Evolutionary conservation across 2,113 vertebrate species (phyloP).

Genomic region (Saccopteryx leptura): DNA sequence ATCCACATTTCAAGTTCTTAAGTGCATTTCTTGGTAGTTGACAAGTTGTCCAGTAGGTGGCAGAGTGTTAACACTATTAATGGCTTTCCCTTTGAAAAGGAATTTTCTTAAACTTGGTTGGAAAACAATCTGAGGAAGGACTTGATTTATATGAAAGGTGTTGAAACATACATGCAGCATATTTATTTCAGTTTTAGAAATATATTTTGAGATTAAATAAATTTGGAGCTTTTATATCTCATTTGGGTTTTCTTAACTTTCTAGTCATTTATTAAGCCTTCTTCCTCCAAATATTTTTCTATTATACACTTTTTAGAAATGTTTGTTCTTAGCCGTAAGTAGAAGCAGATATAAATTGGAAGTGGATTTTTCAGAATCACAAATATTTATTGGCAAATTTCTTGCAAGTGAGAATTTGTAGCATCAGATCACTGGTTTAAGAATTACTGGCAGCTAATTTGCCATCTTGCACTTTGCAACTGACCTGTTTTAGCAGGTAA

Average conservation of each 20-base stretch:
- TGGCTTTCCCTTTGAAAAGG: background rate
- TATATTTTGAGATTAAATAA: background rate
- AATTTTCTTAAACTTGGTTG: conserved; percentile 36
- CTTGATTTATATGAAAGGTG: background rate
- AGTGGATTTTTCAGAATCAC: background rate
- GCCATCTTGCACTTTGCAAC: background rate
- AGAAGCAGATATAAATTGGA: conserved; percentile 31
- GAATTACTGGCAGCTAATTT: no score
- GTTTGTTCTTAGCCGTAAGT: conserved; percentile 31
- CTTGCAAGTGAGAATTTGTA: background rate
- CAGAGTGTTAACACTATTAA: conserved; percentile 86
- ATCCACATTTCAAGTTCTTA: background rate
- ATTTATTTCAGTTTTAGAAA: conserved; percentile 50
- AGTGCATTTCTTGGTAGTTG: background rate
- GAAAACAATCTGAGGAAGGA: conserved; percentile 20
- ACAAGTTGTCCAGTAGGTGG: conserved; percentile 88
- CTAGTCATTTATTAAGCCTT: background rate
- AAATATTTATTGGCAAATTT: background rate
- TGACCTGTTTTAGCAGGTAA: background rate
- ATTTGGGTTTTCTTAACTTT: conserved; percentile 22
- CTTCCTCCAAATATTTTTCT: conserved; percentile 39
- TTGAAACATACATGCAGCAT: background rate
- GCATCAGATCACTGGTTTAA: background rate
- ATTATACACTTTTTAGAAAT: background rate
- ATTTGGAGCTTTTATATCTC: background rate